A percentile compares a stretch with the other conserved stretches of the same genome.
These are phyloP conservation scores for Sceloporus undulatus DNA, from an alignment of 2,113 vertebrate genomes.

Conservation along the genomic window DNA sequence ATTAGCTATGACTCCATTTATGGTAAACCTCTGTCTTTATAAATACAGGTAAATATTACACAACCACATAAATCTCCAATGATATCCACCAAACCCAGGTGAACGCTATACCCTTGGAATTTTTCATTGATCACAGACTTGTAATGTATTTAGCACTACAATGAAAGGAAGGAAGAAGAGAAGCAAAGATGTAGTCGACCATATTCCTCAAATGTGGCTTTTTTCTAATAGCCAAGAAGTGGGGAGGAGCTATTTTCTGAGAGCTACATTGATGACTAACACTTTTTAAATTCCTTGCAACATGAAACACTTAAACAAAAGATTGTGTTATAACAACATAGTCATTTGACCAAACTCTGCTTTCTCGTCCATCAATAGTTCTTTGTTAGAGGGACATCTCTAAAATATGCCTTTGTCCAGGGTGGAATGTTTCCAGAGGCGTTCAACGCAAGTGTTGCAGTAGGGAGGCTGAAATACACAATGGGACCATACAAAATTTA, in stretches of 20 bases:
- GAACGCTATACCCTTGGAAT: background rate
- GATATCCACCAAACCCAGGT: background rate
- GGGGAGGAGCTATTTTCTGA: conserved; percentile 59
- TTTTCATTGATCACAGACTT: background rate
- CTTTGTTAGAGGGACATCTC: conserved; percentile 80
- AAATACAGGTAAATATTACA: background rate
- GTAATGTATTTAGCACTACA: background rate
- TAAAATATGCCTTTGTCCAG: conserved; percentile 81
- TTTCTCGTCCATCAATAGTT: conserved; percentile 80
- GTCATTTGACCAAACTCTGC: conserved; percentile 79
- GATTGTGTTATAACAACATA: conserved; percentile 80
- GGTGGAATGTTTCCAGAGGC: conserved; percentile 78
- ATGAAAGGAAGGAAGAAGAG: conserved; percentile 8
- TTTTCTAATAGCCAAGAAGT: conserved; percentile 42
- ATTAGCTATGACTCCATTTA: background rate
- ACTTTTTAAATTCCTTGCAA: conserved; percentile 74
- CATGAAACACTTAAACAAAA: conserved; percentile 78
- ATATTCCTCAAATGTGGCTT: conserved; percentile 3
- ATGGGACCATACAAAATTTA: conserved; percentile 68
- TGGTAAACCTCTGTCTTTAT: background rate
- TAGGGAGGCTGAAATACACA: conserved; percentile 72
- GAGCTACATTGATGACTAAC: conserved; percentile 73
- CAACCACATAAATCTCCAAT: background rate
- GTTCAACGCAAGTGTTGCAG: conserved; percentile 75
- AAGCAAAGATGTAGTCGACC: background rate